phyloP scores from a whole-genome alignment of 2,888 invertebrate species.

The Hypselothyrea guttata region DNA sequence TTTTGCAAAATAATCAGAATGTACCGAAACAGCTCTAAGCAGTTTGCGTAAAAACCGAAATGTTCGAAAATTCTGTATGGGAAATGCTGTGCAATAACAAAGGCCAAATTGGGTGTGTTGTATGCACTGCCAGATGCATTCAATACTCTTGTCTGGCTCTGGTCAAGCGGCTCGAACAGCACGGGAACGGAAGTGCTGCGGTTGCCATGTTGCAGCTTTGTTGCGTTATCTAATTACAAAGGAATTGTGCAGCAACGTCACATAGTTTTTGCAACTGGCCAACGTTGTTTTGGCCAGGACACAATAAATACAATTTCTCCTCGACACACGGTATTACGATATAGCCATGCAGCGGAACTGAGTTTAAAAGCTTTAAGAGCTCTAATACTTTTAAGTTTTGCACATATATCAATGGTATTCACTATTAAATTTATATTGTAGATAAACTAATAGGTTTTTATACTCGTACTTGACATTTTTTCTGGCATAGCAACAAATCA shows the following conservation, averaged over 20 bases:
- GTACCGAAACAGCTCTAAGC: constrained; percentile 50
- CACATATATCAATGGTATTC: no score
- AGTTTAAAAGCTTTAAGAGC: no score
- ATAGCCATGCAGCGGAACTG: background rate
- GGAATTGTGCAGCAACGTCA: constrained; percentile 69
- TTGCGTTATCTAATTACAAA: constrained; percentile 77
- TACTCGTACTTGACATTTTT: no score
- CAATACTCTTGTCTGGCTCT: constrained; percentile 20
- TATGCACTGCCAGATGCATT: constrained; percentile 7
- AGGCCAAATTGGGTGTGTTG: background rate
- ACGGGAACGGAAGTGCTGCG: constrained; percentile 61
- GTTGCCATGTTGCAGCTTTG: constrained; percentile 70
- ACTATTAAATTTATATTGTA: no score
- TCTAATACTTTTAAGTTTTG: no score
- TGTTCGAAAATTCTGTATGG: constrained; percentile 37
- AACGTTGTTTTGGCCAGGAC: constrained; percentile 43
- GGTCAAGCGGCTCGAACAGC: constrained; percentile 31
- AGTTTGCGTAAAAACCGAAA: constrained; percentile 66
- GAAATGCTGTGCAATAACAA: constrained; percentile 32
- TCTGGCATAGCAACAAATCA: no score
- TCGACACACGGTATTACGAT: no score
- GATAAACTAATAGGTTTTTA: no score
- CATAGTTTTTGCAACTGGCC: constrained; percentile 56
- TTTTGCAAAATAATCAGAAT: constrained; percentile 76
- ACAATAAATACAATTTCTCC: constrained; percentile 16